These are phyloP conservation scores for Spea multiplicata DNA, from an alignment of 2,113 vertebrate species.

Conservation along the genomic window DNA sequence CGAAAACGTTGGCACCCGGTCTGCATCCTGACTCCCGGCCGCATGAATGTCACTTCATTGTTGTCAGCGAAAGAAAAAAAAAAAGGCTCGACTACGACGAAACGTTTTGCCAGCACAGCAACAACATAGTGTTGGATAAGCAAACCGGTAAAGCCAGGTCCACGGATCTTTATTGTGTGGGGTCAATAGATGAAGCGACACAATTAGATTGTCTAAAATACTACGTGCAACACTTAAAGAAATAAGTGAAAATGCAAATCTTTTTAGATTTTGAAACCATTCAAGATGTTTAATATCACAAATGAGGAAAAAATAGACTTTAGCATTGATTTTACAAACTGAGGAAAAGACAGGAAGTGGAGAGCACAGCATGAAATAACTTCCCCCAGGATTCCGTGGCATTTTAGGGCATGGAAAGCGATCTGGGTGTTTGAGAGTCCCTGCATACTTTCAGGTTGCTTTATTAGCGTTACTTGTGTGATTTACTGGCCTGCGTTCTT, in stretches of 20 bases:
- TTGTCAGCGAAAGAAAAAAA: conserved; percentile 66
- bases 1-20: conserved; percentile 64
- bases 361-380: too few species aligned
- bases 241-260: background rate
- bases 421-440: too few species aligned
- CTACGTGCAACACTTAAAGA: background rate
- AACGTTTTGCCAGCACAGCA: conserved; percentile 64
- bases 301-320: too few species aligned
- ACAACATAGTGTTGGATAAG: conserved; percentile 65
- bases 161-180: conserved; percentile 45
- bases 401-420: too few species aligned
- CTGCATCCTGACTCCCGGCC: conserved; percentile 70
- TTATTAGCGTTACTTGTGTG: too few species aligned
- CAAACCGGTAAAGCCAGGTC: conserved; percentile 53
- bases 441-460: too few species aligned
- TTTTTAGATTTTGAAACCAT: too few species aligned
- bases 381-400: too few species aligned
- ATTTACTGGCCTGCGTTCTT: too few species aligned
- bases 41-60: conserved; percentile 75
- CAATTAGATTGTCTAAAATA: background rate
- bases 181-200: background rate
- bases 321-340: too few species aligned
- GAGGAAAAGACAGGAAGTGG: too few species aligned
- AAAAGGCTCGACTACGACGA: conserved; percentile 69
- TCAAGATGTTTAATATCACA: too few species aligned